A percentile compares a stretch with the other conserved stretches of the same genome.
Evolutionary conservation across 2,113 vertebrate genomes (phyloP).

Genomic region (Sakesphorus luctuosus): DNA sequence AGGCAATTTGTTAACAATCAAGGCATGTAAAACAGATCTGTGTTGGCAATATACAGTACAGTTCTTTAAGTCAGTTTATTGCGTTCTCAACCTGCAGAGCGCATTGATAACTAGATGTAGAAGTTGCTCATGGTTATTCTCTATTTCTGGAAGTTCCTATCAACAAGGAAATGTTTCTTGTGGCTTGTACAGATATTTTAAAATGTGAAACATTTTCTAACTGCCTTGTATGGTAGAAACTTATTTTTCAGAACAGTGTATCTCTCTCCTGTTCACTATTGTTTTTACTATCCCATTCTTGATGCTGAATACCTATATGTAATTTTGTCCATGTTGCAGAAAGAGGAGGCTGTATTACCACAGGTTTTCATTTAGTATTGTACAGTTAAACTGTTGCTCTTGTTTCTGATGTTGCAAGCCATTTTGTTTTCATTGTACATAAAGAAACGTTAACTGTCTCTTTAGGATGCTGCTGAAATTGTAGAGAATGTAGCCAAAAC

Average conservation of each 20-base stretch:
- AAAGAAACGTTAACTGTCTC: slow-evolving; percentile 83
- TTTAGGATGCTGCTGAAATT: slow-evolving; percentile 88
- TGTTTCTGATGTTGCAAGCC: slow-evolving; percentile 83
- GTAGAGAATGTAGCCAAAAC: slow-evolving; percentile 87
- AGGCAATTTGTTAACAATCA: slow-evolving; percentile 75
- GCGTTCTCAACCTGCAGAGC: slow-evolving; percentile 67
- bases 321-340: slow-evolving; percentile 79
- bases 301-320: slow-evolving; percentile 78
- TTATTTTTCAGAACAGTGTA: slow-evolving; percentile 75
- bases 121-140: slow-evolving; percentile 75
- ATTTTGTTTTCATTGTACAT: slow-evolving; percentile 86
- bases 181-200: slow-evolving; percentile 82
- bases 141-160: slow-evolving; percentile 75
- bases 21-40: slow-evolving; percentile 73
- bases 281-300: slow-evolving; percentile 76
- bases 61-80: slow-evolving; percentile 69
- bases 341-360: slow-evolving; percentile 77
- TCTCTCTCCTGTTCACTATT: slow-evolving; percentile 73
- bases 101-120: slow-evolving; percentile 69
- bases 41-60: slow-evolving; percentile 70
- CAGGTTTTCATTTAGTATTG: slow-evolving; percentile 79
- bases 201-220: slow-evolving; percentile 84
- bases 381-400: slow-evolving; percentile 83
- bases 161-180: slow-evolving; percentile 78
- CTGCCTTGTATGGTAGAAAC: slow-evolving; percentile 79